Conservation (phyloP, 37 sponge, comb jelly and placozoan species). For the Spongilla lacustris region DNA sequence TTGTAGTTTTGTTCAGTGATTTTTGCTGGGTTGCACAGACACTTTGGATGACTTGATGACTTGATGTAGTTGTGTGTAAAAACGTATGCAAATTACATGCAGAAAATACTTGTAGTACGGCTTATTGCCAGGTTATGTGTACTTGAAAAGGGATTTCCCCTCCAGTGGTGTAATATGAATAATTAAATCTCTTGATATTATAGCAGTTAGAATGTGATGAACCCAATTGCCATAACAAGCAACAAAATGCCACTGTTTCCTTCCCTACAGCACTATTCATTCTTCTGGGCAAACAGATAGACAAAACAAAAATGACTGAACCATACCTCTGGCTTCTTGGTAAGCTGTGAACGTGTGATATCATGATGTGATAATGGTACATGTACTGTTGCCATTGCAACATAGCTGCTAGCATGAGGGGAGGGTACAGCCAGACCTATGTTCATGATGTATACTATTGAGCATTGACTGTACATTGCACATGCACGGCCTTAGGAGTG, state of each 20-base stretch:
- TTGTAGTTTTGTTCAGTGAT: background rate
- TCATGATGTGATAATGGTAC: background rate
- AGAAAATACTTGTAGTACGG: background rate
- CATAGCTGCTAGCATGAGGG: background rate
- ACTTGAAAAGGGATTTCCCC: slow-evolving; percentile 1
- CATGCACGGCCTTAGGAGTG: slow-evolving; percentile 1
- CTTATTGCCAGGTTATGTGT: background rate
- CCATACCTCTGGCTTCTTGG: background rate
- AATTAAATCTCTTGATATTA: slow-evolving; percentile 1
- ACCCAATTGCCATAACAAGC: background rate
- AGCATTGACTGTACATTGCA: slow-evolving; percentile 1
- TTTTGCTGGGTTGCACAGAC: background rate
- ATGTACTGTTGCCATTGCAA: slow-evolving; percentile 1
- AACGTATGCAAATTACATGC: background rate
- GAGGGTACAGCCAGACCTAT: background rate
- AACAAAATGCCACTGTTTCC: background rate
- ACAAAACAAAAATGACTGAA: background rate
- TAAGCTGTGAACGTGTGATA: background rate
- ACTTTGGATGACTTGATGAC: background rate
- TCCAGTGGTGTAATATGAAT: background rate
- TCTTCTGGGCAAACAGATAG: background rate
- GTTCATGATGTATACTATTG: slow-evolving; percentile 1
- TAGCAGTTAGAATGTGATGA: slow-evolving; percentile 1
- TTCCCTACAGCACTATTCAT: background rate
- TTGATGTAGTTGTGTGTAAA: background rate